Evolutionary conservation across 1,140 invertebrate genomes (phyloP).

Genomic region (Zelostemma sp.): DNA sequence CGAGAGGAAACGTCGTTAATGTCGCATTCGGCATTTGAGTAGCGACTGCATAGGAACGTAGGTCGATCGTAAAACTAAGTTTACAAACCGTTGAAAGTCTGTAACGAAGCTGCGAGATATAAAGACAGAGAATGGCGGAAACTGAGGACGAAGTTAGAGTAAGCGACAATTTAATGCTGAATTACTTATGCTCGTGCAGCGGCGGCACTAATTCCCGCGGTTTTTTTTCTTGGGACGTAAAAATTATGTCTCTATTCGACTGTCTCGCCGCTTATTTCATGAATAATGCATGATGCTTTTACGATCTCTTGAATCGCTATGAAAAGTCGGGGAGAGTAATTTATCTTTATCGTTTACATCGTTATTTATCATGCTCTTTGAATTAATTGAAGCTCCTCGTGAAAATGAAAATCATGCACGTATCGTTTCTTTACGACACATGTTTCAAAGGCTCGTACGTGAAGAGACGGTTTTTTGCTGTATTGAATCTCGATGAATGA

Average conservation of each 20-base stretch:
- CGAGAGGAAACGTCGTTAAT: slow-evolving; percentile 58
- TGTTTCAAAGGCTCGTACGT: too few relatives aligned
- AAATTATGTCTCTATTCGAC: slow-evolving; percentile 6
- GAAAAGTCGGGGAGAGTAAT: too few relatives aligned
- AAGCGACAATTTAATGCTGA: slow-evolving; percentile 38
- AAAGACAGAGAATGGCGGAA: slow-evolving; percentile 58
- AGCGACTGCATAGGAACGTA: slow-evolving; percentile 39
- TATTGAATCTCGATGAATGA: slow-evolving; percentile 38
- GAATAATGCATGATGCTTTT: background rate
- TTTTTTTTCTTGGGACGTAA: slow-evolving; percentile 2
- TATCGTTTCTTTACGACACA: too few relatives aligned
- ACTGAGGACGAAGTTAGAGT: slow-evolving; percentile 62
- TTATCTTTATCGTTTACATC: background rate
- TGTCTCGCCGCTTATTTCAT: too few relatives aligned
- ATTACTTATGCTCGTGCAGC: background rate
- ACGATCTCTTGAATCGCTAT: too few relatives aligned
- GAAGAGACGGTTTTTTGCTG: slow-evolving; percentile 20
- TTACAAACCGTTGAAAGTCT: slow-evolving; percentile 24
- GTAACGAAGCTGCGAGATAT: slow-evolving; percentile 5
- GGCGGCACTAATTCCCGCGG: slow-evolving; percentile 1
- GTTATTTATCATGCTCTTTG: background rate
- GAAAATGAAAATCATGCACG: too few relatives aligned
- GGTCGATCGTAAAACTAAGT: slow-evolving; percentile 23
- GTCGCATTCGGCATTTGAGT: slow-evolving; percentile 64
- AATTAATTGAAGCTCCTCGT: too few relatives aligned